Evolutionary conservation across 2,797 vertebrate genomes (phyloP).

Genomic region (Pseudochirops cupreus): DNA sequence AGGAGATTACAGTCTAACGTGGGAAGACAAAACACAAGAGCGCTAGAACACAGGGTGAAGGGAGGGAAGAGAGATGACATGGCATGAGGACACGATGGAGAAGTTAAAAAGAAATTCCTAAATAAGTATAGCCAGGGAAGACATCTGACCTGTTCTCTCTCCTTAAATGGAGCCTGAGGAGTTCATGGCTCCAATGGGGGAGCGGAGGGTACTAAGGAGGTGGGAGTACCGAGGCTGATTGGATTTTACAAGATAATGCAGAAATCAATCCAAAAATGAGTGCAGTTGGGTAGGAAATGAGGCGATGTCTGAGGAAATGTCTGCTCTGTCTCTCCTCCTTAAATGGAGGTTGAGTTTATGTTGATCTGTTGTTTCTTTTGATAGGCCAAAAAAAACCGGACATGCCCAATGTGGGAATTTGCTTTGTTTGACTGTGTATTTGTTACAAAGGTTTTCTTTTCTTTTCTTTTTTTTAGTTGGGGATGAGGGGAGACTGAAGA

Average conservation of each 20-base stretch:
- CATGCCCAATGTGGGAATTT: neutral
- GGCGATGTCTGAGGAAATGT: neutral
- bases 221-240: neutral
- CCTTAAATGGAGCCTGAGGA: neutral
- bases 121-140: neutral
- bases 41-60: neutral
- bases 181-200: neutral
- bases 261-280: neutral
- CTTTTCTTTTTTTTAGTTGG: neutral
- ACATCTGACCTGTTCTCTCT: neutral
- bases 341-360: neutral
- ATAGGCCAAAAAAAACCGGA: neutral
- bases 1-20: neutral
- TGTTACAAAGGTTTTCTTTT: neutral
- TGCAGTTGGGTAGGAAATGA: neutral
- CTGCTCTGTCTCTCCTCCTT: neutral
- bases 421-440: neutral
- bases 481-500: neutral
- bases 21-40: neutral
- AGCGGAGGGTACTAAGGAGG: neutral
- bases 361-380: neutral
- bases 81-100: neutral
- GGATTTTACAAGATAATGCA: neutral
- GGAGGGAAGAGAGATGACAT: neutral
- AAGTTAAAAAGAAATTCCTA: neutral